These are phyloP conservation scores for Ashinkailepas kermadecensis DNA, from an alignment of 2,888 invertebrate genomes.

Conservation along the genomic window DNA sequence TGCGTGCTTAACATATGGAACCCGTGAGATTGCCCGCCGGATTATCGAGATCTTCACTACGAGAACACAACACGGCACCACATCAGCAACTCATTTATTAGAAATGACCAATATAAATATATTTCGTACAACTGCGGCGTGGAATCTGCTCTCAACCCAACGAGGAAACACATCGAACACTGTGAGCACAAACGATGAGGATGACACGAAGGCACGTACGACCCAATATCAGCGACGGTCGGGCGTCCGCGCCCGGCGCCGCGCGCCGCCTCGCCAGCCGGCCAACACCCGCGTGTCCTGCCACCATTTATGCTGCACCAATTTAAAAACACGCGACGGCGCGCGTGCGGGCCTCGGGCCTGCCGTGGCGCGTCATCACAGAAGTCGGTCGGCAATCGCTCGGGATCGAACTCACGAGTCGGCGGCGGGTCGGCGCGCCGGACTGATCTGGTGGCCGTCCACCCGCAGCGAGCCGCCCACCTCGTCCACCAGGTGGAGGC, in stretches of 20 bases:
- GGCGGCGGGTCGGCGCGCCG: not conserved
- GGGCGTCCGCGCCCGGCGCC: not conserved
- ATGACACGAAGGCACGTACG: constrained; percentile 3
- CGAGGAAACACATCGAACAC: constrained; percentile 10
- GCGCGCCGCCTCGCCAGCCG: not conserved
- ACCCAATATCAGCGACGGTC: not conserved
- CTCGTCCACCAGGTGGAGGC: not conserved
- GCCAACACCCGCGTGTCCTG: too few relatives aligned
- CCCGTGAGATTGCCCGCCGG: too few relatives aligned
- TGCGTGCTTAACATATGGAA: too few relatives aligned
- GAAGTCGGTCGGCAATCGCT: not conserved
- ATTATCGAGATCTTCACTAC: too few relatives aligned
- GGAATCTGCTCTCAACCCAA: not conserved
- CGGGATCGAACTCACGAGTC: not conserved
- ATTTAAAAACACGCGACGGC: not conserved
- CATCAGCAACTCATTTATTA: not conserved
- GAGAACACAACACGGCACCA: not conserved
- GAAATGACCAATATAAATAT: constrained; percentile 15
- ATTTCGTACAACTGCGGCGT: not conserved
- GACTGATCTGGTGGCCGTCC: not conserved
- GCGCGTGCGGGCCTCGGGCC: not conserved
- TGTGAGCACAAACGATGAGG: constrained; percentile 10
- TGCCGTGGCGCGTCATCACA: not conserved
- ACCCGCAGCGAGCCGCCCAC: not conserved
- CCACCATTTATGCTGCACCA: constrained; percentile 4